These are phyloP conservation scores for Formica aserva DNA, from an alignment of 2,888 invertebrate species.

Conservation along the genomic window DNA sequence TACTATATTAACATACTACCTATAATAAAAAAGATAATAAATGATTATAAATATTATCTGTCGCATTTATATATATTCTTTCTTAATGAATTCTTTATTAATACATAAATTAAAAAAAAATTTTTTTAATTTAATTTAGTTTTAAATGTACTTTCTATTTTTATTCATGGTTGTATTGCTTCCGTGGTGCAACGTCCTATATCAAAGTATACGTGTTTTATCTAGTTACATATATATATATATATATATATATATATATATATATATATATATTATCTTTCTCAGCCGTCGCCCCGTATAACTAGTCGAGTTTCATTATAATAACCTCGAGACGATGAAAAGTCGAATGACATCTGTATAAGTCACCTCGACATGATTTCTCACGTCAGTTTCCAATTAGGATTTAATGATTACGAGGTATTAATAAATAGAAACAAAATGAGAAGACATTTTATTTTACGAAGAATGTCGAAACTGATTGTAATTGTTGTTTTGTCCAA, in stretches of 20 bases:
- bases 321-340: slow-evolving; percentile 55
- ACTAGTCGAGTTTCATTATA: slow-evolving; percentile 43
- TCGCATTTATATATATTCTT: background rate
- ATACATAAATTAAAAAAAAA: background rate
- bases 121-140: background rate
- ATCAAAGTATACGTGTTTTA: slow-evolving; percentile 41
- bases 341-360: slow-evolving; percentile 43
- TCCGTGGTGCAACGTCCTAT: slow-evolving; percentile 39
- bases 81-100: background rate
- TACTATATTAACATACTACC: background rate
- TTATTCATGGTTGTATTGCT: slow-evolving; percentile 13
- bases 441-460: background rate
- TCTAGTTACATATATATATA: too few relatives aligned
- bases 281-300: slow-evolving; percentile 18
- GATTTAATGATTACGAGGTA: slow-evolving; percentile 35
- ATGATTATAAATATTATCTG: background rate
- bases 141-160: background rate
- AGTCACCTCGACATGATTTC: slow-evolving; percentile 49
- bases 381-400: slow-evolving; percentile 30
- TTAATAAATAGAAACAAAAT: slow-evolving; percentile 29
- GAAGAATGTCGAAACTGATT: background rate
- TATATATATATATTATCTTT: too few relatives aligned
- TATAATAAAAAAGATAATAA: background rate
- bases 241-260: too few relatives aligned
- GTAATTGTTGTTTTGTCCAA: background rate